These are phyloP conservation scores for Prionailurus bengalensis DNA, from an alignment of 2,113 vertebrate species.

Conservation along the genomic window DNA sequence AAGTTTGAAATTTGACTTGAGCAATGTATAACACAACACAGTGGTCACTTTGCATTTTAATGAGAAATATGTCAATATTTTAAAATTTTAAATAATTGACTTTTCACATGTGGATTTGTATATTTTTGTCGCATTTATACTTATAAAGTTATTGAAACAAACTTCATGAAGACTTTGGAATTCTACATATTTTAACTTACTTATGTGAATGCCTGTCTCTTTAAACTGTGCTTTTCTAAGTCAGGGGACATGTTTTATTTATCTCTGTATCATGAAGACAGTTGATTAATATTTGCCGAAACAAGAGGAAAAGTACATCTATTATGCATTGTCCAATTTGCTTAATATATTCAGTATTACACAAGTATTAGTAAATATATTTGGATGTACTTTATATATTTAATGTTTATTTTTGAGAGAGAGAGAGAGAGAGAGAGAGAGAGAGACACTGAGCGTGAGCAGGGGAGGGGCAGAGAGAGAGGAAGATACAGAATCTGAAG, in stretches of 20 bases:
- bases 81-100: background rate
- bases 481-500: no score
- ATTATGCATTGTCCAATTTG: background rate
- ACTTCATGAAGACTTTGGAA: background rate
- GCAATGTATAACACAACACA: background rate
- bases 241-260: slow-evolving; percentile 23
- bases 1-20: slow-evolving; percentile 47
- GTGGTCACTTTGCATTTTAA: slow-evolving; percentile 29
- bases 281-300: slow-evolving; percentile 8
- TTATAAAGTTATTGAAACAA: slow-evolving; percentile 57
- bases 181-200: slow-evolving; percentile 19
- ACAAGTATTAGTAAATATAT: background rate
- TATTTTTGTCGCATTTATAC: slow-evolving; percentile 30
- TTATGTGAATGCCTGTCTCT: background rate
- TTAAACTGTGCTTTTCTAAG: background rate
- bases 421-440: no score
- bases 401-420: background rate
- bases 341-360: background rate
- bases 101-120: slow-evolving; percentile 33
- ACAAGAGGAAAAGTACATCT: background rate
- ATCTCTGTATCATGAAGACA: background rate
- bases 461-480: no score
- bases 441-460: no score
- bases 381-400: slow-evolving; percentile 1
- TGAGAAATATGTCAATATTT: slow-evolving; percentile 36